phyloP scores from a whole-genome alignment of 2,113 vertebrate species.

The Sinocyclocheilus maitianheensis region DNA sequence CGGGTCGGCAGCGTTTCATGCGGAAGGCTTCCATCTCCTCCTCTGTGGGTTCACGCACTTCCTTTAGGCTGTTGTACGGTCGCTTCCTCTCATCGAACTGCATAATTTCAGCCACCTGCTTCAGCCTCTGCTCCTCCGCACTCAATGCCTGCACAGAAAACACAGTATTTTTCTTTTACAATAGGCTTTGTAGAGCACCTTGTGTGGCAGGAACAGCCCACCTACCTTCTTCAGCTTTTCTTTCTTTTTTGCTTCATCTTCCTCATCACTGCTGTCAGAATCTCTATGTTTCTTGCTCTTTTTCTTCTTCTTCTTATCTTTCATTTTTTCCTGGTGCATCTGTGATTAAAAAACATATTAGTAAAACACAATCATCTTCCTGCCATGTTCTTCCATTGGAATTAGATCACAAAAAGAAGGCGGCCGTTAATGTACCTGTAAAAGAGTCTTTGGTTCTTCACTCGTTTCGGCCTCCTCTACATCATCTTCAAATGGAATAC shows the following conservation, averaged over 20 bases:
- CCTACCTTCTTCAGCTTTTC: conserved; percentile 93
- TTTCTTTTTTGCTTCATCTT: conserved; percentile 90
- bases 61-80: conserved; percentile 85
- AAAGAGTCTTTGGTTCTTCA: conserved; percentile 83
- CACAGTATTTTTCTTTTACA: background rate
- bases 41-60: conserved; percentile 89
- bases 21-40: conserved; percentile 97
- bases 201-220: background rate
- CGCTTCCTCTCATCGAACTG: conserved; percentile 92
- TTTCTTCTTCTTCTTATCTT: conserved; percentile 89
- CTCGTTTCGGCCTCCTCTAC: conserved; percentile 66
- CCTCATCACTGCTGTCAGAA: conserved; percentile 89
- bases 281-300: conserved; percentile 86
- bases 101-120: conserved; percentile 86
- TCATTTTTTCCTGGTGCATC: conserved; percentile 94
- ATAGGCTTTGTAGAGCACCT: background rate
- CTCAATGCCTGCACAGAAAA: conserved; percentile 82
- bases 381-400: background rate
- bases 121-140: conserved; percentile 90
- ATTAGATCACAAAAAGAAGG: background rate
- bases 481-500: conserved; percentile 76
- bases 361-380: background rate
- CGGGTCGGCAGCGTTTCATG: conserved; percentile 88
- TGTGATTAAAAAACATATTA: conserved; percentile 56
- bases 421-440: conserved; percentile 77